phyloP scores from a whole-genome alignment of 2,113 vertebrate genomes.

The Psephotus haematonotus region DNA sequence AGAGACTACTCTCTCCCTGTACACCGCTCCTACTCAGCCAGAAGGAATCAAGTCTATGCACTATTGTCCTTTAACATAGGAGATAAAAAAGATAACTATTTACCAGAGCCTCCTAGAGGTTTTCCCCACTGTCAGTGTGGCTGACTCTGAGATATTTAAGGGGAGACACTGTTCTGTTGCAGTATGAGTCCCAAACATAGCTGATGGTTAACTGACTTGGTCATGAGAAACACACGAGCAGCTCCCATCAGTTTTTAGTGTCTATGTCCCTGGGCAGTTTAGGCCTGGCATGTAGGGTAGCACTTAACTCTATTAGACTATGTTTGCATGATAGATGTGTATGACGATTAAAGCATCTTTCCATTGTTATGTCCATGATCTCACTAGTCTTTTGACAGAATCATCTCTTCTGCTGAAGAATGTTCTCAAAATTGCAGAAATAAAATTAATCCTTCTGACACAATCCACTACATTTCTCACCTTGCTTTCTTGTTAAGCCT shows the following conservation, averaged over 20 bases:
- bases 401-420: neutral
- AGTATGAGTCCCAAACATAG: neutral
- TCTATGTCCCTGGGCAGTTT: neutral
- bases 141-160: neutral
- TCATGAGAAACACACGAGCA: fast-evolving
- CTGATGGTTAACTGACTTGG: neutral
- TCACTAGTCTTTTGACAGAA: neutral
- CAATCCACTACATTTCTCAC: neutral
- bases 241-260: neutral
- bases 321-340: neutral
- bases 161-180: neutral
- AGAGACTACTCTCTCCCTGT: neutral
- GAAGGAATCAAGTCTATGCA: neutral
- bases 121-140: neutral
- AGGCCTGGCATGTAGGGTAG: neutral
- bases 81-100: neutral
- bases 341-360: neutral
- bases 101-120: neutral
- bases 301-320: neutral
- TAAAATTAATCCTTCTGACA: neutral
- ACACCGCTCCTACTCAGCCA: neutral
- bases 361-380: neutral
- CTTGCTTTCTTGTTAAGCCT: neutral
- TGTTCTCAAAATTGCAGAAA: neutral
- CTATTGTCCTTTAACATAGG: neutral